Evolutionary conservation across 1,140 invertebrate genomes (phyloP).

Genomic region (Drosophila mojavensis): DNA sequence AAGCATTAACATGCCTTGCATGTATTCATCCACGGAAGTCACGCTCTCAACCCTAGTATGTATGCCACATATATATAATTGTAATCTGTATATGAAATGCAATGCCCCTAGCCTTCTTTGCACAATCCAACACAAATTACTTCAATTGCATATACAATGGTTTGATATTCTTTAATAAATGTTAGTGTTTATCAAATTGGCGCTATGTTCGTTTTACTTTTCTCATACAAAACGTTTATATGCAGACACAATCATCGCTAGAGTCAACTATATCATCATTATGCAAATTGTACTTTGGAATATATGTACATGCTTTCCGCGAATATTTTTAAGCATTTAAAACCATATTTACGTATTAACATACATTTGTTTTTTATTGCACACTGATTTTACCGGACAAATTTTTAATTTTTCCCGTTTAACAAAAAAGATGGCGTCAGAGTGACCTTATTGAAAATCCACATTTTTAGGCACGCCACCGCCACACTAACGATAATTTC

Average conservation of each 20-base stretch:
- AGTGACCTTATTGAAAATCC: constrained; percentile 46
- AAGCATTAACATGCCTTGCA: background rate
- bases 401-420: constrained; percentile 60
- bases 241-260: constrained; percentile 38
- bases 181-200: constrained; percentile 28
- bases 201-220: constrained; percentile 30
- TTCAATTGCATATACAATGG: constrained; percentile 10
- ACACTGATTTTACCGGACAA: constrained; percentile 65
- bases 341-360: constrained; percentile 34
- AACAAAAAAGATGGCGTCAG: constrained; percentile 56
- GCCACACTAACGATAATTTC: constrained; percentile 14
- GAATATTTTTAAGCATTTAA: background rate
- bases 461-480: background rate
- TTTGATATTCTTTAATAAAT: background rate
- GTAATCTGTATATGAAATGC: constrained; percentile 28
- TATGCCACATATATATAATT: constrained; percentile 43
- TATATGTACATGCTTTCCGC: background rate
- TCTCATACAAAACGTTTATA: constrained; percentile 42
- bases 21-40: constrained; percentile 2
- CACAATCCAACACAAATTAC: background rate
- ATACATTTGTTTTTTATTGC: constrained; percentile 55
- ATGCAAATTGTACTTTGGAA: constrained; percentile 13
- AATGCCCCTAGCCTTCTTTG: constrained; percentile 11
- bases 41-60: constrained; percentile 36
- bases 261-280: constrained; percentile 7